phyloP scores from a whole-genome alignment of 2,888 invertebrate species.

The Coleophora flavipennella region DNA sequence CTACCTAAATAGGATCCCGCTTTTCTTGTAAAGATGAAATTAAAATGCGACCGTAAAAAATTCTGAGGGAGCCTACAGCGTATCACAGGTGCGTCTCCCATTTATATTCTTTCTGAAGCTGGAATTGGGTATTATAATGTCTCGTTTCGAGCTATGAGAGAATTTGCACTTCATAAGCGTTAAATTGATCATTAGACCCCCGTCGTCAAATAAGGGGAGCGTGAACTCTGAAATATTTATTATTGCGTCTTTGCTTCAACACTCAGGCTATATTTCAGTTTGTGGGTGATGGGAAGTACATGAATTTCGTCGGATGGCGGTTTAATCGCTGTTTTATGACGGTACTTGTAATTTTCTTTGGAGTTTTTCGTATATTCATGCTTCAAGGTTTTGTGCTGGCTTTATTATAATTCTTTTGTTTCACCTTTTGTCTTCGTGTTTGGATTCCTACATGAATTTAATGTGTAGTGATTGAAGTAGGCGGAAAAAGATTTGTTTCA shows the following conservation, averaged over 20 bases:
- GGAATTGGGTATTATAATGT: conserved; percentile 65
- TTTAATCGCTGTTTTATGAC: conserved; percentile 17
- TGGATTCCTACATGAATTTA: too few species aligned
- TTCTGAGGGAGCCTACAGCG: conserved; percentile 16
- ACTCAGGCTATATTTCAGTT: not conserved
- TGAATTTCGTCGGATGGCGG: conserved; percentile 10
- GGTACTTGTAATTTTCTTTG: conserved; percentile 9
- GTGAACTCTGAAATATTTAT: conserved; percentile 60
- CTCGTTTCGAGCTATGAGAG: conserved; percentile 59
- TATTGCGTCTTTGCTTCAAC: conserved; percentile 20
- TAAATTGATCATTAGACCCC: conserved; percentile 63
- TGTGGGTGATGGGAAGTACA: too few species aligned
- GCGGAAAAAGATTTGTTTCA: too few species aligned
- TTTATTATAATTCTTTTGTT: too few species aligned
- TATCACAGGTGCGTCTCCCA: conserved; percentile 39
- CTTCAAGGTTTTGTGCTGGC: too few species aligned
- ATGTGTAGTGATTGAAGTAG: too few species aligned
- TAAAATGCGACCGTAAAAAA: conserved; percentile 20
- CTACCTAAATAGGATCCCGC: conserved; percentile 17
- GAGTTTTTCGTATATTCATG: not conserved
- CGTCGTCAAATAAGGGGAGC: conserved; percentile 45
- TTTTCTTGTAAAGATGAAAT: conserved; percentile 22
- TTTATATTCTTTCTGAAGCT: conserved; percentile 60
- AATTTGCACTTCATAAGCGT: conserved; percentile 69
- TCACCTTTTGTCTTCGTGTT: too few species aligned